Conservation (phyloP, 1,140 invertebrate species). For the Calliphora vicina region DNA sequence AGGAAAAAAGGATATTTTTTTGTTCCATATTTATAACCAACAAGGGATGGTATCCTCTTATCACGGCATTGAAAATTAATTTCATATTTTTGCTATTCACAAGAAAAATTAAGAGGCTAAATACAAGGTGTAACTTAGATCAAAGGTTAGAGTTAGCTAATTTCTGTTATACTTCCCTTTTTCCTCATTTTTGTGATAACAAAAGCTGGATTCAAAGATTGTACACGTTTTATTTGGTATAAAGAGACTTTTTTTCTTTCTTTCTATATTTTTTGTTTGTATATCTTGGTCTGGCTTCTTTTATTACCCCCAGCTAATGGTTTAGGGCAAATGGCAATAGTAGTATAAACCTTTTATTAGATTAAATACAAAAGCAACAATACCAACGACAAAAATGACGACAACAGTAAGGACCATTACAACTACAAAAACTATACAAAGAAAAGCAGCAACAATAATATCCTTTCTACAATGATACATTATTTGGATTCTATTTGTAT, state of each 20-base stretch:
- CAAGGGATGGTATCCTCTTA: not conserved
- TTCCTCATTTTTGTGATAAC: no score
- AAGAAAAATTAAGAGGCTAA: not conserved
- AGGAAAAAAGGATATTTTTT: not conserved
- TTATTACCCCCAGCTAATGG: slow-evolving; percentile 36
- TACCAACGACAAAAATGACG: not conserved
- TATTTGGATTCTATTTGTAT: not conserved
- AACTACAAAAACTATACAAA: not conserved
- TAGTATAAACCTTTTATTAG: slow-evolving; percentile 14
- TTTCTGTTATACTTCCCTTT: not conserved
- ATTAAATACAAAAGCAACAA: slow-evolving; percentile 10
- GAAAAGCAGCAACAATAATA: not conserved
- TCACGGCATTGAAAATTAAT: not conserved
- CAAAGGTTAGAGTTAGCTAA: not conserved
- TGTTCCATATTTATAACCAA: not conserved
- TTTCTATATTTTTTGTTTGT: no score
- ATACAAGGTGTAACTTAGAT: not conserved
- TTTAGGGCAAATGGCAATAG: slow-evolving; percentile 37
- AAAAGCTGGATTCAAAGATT: not conserved
- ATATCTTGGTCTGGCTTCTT: not conserved
- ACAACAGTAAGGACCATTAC: not conserved
- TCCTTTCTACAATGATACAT: not conserved
- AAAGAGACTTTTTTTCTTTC: not conserved
- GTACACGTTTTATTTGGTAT: not conserved
- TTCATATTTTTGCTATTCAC: not conserved